Evolutionary conservation across 2,888 invertebrate species (phyloP).

Genomic region (Dioctria rufipes): DNA sequence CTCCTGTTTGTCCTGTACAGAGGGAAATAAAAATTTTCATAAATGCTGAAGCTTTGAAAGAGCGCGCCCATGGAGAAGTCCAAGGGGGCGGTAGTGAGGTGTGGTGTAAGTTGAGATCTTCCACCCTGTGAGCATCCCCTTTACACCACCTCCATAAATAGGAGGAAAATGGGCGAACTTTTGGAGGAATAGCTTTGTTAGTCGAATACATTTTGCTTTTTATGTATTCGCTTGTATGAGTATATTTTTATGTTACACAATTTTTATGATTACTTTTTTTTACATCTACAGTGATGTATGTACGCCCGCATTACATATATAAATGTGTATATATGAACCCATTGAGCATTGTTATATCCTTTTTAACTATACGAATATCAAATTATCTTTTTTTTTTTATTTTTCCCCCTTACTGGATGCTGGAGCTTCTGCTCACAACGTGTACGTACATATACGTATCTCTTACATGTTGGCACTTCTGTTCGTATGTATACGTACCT

Average conservation of each 20-base stretch:
- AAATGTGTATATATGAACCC: conserved; percentile 51
- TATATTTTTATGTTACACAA: conserved; percentile 57
- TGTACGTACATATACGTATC: conserved; percentile 27
- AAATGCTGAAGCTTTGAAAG: conserved; percentile 52
- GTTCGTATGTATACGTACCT: conserved; percentile 54
- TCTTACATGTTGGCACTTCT: conserved; percentile 47
- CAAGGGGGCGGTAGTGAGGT: conserved; percentile 15
- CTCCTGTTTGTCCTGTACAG: conserved; percentile 53
- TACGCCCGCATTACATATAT: conserved; percentile 10
- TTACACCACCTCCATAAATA: conserved; percentile 7
- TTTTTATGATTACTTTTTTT: conserved; percentile 57
- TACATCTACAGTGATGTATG: conserved; percentile 50
- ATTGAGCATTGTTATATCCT: conserved; percentile 57
- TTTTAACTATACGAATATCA: conserved; percentile 60
- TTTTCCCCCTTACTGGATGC: conserved; percentile 47
- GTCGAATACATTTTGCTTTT: conserved; percentile 53
- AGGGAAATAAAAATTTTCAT: conserved; percentile 53
- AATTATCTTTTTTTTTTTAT: conserved; percentile 58
- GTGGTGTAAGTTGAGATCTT: conserved; percentile 46
- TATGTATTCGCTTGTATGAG: conserved; percentile 53
- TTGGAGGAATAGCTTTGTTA: conserved; percentile 53
- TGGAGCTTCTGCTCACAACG: conserved; percentile 15
- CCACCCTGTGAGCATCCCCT: neutral
- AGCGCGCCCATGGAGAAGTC: conserved; percentile 42
- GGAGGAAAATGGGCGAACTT: conserved; percentile 52